A percentile compares a stretch with the other conserved stretches of the same genome.
These are phyloP conservation scores for Montipora capitata DNA, from an alignment of 92 coral and sea anemone species.

Conservation along the genomic window DNA sequence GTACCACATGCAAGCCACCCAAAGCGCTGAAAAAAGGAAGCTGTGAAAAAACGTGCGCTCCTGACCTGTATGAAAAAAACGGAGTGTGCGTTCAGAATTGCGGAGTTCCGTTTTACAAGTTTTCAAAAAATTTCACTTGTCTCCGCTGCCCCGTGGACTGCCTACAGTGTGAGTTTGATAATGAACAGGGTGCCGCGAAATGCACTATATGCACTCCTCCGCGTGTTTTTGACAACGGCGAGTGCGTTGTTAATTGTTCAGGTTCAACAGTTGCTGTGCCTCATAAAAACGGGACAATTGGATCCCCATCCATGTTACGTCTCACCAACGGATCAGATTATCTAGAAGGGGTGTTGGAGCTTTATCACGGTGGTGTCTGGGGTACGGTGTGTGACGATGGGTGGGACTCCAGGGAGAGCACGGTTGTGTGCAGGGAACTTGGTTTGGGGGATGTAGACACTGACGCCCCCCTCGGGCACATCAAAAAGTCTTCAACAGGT, in stretches of 20 bases:
- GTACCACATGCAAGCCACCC: slow-evolving; percentile 83
- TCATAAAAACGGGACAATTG: slow-evolving; percentile 11
- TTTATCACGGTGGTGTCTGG: slow-evolving; percentile 66
- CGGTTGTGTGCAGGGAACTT: slow-evolving; percentile 75
- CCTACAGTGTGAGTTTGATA: slow-evolving; percentile 52
- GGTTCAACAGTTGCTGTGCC: slow-evolving; percentile 76
- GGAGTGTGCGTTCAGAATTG: slow-evolving; percentile 76
- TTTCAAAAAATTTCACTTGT: slow-evolving; percentile 54
- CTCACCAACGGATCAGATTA: slow-evolving; percentile 84
- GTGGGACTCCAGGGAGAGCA: slow-evolving; percentile 66
- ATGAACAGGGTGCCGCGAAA: not conserved
- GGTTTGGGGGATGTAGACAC: slow-evolving; percentile 24
- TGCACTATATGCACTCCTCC: slow-evolving; percentile 82
- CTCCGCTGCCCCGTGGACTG: slow-evolving; percentile 76
- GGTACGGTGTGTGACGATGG: slow-evolving; percentile 81
- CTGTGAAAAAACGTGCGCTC: slow-evolving; percentile 69
- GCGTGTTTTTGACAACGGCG: slow-evolving; percentile 50
- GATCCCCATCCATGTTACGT: slow-evolving; percentile 53
- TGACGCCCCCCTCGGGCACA: slow-evolving; percentile 47
- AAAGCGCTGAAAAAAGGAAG: slow-evolving; percentile 76
- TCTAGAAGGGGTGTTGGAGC: slow-evolving; percentile 69
- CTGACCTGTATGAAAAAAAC: slow-evolving; percentile 59
- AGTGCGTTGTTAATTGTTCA: slow-evolving; percentile 71
- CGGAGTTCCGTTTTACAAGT: slow-evolving; percentile 72
- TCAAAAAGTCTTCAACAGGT: slow-evolving; percentile 59